Conservation (phyloP, 2,797 vertebrate genomes). For the Acanthis flammea region DNA sequence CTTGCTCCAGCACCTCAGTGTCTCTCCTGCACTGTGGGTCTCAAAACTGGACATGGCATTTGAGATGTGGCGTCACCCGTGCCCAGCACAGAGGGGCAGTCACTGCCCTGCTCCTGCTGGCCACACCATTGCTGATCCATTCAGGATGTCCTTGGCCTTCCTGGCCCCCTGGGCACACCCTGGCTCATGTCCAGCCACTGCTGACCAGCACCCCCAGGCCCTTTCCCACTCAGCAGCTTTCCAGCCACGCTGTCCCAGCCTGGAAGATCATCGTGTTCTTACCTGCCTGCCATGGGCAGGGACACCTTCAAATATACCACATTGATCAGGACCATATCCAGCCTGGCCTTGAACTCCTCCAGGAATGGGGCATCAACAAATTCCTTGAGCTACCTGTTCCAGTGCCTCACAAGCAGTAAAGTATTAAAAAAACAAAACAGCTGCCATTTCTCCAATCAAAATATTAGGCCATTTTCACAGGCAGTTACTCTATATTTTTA, state of each 20-base stretch:
- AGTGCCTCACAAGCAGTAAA: not conserved
- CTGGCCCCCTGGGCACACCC: not conserved
- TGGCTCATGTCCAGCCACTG: fast-evolving
- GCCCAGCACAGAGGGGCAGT: fast-evolving
- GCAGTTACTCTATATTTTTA: not conserved
- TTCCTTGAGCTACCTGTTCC: not conserved
- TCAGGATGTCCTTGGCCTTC: not conserved
- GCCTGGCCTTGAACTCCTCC: not conserved
- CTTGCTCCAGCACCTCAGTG: fast-evolving
- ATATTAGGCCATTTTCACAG: not conserved
- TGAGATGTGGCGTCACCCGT: too few relatives aligned
- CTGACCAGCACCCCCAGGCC: fast-evolving
- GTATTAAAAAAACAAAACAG: not conserved
- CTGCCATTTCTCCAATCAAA: not conserved
- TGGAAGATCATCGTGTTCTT: not conserved
- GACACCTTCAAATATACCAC: not conserved
- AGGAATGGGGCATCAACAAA: not conserved
- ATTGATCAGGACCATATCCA: not conserved
- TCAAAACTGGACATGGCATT: fast-evolving
- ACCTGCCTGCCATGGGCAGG: fast-evolving
- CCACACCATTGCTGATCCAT: fast-evolving
- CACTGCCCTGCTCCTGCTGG: not conserved
- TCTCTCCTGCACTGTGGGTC: not conserved
- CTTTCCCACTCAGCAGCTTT: not conserved
- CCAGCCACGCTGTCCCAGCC: not conserved